Evolutionary conservation across 2,797 vertebrate species (phyloP), one percentile per base, ranked within the genome.

Genomic region (Chromis chromis): DNA sequence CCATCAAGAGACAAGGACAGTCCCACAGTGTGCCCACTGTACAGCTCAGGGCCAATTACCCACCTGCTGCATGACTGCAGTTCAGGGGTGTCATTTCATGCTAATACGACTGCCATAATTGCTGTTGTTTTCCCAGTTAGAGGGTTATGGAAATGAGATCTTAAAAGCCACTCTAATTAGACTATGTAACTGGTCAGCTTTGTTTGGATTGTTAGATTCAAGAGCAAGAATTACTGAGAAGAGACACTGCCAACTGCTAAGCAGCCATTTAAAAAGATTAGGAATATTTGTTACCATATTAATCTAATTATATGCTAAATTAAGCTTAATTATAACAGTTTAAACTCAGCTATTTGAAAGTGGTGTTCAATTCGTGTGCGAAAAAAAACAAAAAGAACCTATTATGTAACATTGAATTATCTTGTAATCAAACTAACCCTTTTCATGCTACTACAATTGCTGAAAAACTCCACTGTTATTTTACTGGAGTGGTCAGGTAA

Each of bases 1-100:
- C 71, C 84, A 78, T 85, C 82, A 78, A 56, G 36, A 87, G 80
- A 84, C 81, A 83, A 92, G 82, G 90, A 89, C 87, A 77, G 80
- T 70, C 86, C 85, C 81, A 75, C 59, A 49, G 83, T 81, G 82
- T 16, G 24, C 64, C 81, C 69, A 46, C 78, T 56, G 84, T 68
- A 85, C 83, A 82, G 71, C 85, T 86, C 78, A 71, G 73, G 88
- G 81, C 90, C 93, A 94, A 92, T 93, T 92, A 93, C 88, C 88
- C 91, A 90, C 90, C 92, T 91, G 91, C 88, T 87, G 88, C 85
- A 85, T 81, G 83, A 87, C 83, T 70, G 83, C 63, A 25, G 76
- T 73, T 83, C 82, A 74, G 65, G 65, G 83, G 82, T 79, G 82
- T 90, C 86, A 85, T 84, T 79, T 86, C 71, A 83, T 70, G 86